Percentiles rank a stretch among this genome's conserved stretches.
phyloP scores from a whole-genome alignment of 2,113 vertebrate species.

The Crotalus horridus region DNA sequence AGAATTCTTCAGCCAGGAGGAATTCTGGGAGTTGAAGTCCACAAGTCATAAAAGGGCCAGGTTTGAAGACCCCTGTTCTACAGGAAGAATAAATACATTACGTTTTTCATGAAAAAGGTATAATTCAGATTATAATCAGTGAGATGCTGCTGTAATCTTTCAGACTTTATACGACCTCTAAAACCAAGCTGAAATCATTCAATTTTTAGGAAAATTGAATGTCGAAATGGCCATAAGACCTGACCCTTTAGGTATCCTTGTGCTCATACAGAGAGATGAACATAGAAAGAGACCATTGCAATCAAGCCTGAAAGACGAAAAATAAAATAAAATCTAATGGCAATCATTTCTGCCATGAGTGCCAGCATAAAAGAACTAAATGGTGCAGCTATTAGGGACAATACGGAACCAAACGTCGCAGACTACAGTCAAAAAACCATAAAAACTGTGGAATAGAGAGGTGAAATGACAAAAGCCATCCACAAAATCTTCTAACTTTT shows the following conservation, averaged over 20 bases:
- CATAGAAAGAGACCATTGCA: too few relatives aligned
- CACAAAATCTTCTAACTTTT: background rate
- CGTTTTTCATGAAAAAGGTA: background rate
- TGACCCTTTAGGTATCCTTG: background rate
- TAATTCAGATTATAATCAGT: background rate
- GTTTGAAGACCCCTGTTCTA: background rate
- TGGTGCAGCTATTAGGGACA: background rate
- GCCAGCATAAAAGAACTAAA: background rate
- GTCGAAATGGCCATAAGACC: background rate
- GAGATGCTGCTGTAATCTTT: background rate
- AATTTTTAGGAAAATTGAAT: background rate
- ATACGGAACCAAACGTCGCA: background rate
- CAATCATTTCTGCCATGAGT: background rate
- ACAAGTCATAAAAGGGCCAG: too few relatives aligned
- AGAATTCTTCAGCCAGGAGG: too few relatives aligned
- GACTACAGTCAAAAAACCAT: background rate
- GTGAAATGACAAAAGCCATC: background rate
- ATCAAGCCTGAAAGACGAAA: background rate
- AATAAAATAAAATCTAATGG: background rate
- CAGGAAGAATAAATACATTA: background rate
- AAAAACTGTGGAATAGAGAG: background rate
- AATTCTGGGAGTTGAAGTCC: too few relatives aligned
- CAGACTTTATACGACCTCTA: background rate
- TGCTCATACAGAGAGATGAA: background rate
- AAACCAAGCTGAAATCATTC: background rate